Base-by-base conservation (phyloP, 2,888 invertebrate genomes). In the Neoscelio sp. region DNA sequence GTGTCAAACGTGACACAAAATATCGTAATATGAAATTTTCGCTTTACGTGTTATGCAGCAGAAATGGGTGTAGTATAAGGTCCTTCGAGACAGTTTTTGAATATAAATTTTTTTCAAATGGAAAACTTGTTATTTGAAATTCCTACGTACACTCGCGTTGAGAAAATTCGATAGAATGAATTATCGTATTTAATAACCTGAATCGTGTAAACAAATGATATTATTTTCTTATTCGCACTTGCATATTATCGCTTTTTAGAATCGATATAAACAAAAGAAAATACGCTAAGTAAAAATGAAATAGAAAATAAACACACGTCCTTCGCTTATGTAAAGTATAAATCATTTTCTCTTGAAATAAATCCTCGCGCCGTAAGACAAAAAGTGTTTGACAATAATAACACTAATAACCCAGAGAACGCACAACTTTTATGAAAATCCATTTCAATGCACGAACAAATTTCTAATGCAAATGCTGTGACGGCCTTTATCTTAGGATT, bases 401-500 rank as follows among this genome's bases (percentile, higher is more conserved):
- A 23, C 23, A 23, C 23, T 23, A 23, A 23, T 23, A 23, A 23
- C 4, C 23, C 46, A 30, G 40, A 44, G 50, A 50, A 26, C 13
- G 23, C 42, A 8, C 54, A 7, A 56, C n/a, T 62, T 44, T 44
- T 33, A 12, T 10, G 12, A 23, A 42, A 73, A 58, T 38, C 6
- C 35, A 12, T 40, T 50, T 10, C 60, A 23, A 20, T 40, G 58
- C 26, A 33, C 18, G 46, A 73, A 54, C 42, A 26, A 64, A 54
- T 73, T 54, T 64, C 28, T 64, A 56, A 64, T 73, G 64, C 73
- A 56, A 64, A 62, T 73, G 54, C 46, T 6, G 12, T n/a, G n/a
- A n/a, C n/a, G 54, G 35, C 23, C 62, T 73, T 62, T 50, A 73
- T 56, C 56, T 56, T 15, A 48, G 40, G 46, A 74, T 65, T 58